A percentile compares a stretch with the other conserved stretches of the same genome.
phyloP scores from a whole-genome alignment of 2,888 invertebrate species.

The Phania funesta region DNA sequence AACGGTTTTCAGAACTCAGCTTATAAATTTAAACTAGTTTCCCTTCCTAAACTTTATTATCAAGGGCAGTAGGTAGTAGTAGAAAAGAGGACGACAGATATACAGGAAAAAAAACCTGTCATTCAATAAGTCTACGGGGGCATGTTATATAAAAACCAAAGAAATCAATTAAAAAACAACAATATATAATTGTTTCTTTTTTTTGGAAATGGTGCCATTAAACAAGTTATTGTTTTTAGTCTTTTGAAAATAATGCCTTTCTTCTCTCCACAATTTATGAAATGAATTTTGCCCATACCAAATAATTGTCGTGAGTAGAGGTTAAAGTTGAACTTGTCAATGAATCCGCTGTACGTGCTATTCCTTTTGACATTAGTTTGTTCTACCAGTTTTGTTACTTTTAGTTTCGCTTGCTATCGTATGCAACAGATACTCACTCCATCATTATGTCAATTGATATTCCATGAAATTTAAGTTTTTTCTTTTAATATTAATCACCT shows the following conservation, averaged over 20 bases:
- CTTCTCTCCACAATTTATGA: background rate
- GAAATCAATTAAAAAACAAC: too few species aligned
- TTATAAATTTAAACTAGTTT: too few species aligned
- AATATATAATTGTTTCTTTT: too few species aligned
- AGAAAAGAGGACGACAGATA: too few species aligned
- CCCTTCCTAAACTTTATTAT: too few species aligned
- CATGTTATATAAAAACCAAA: too few species aligned
- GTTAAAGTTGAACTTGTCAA: constrained; percentile 60
- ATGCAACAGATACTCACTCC: constrained; percentile 52
- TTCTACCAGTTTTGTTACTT: constrained; percentile 8
- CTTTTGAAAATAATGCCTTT: background rate
- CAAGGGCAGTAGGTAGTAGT: too few species aligned
- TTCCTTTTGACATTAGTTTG: constrained; percentile 51
- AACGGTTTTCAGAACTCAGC: too few species aligned
- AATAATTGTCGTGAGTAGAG: constrained; percentile 38
- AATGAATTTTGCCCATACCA: background rate
- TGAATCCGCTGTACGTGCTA: constrained; percentile 49
- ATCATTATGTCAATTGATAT: constrained; percentile 68
- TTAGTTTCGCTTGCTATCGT: constrained; percentile 2
- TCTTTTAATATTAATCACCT: constrained; percentile 56
- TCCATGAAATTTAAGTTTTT: constrained; percentile 66
- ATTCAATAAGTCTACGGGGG: too few species aligned
- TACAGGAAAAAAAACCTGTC: too few species aligned
- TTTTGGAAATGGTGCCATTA: too few species aligned
- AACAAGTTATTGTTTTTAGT: background rate